phyloP scores from a whole-genome alignment of 2,797 vertebrate species.

The Potorous gilbertii region DNA sequence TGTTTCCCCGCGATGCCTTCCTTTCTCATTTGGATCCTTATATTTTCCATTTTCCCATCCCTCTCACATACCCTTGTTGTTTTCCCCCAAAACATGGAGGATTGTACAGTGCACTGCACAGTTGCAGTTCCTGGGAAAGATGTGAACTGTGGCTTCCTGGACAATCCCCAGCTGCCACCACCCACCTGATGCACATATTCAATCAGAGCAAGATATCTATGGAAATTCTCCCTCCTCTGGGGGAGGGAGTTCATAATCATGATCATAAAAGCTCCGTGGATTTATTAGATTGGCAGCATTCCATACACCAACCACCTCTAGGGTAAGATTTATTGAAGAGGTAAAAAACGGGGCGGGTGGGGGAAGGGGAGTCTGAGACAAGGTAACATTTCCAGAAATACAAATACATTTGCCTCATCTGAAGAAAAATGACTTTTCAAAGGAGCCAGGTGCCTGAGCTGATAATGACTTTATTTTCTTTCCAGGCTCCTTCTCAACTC shows the following conservation, averaged over 20 bases:
- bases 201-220: background rate
- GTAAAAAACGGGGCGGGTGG: background rate
- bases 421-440: background rate
- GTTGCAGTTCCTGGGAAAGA: background rate
- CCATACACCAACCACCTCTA: background rate
- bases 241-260: background rate
- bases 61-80: background rate
- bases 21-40: background rate
- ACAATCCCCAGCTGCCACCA: background rate
- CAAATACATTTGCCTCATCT: background rate
- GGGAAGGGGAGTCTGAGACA: background rate
- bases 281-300: background rate
- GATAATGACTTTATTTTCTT: background rate
- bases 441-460: background rate
- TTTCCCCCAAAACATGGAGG: background rate
- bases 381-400: slow-evolving; percentile 4
- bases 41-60: background rate
- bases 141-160: background rate
- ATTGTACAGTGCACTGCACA: fast-evolving
- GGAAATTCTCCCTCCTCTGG: background rate
- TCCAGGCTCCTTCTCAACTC: background rate
- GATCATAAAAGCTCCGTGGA: background rate
- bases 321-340: background rate
- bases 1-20: background rate
- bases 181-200: background rate